Evolutionary conservation across 2,113 vertebrate species (phyloP).

Genomic region (Archilochus colubris): DNA sequence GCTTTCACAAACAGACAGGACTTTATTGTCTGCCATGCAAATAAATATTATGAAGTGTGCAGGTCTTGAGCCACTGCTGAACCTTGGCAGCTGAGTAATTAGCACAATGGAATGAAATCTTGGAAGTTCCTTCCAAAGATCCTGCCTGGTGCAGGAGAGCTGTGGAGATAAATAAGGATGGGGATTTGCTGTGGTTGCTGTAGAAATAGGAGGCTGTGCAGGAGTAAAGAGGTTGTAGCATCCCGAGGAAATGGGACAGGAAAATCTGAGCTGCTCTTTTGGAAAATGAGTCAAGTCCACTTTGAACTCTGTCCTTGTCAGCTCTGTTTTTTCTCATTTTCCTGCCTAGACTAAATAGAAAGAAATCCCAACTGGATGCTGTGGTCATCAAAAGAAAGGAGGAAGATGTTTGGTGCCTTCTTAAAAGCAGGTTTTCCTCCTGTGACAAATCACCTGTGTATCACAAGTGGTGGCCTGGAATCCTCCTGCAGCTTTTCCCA

Average conservation of each 20-base stretch:
- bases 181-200: background rate
- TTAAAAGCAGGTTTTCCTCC: constrained; percentile 13
- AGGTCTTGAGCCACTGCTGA: background rate
- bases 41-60: background rate
- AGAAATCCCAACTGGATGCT: background rate
- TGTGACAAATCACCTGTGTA: background rate
- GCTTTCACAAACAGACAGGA: background rate
- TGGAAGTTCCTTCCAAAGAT: background rate
- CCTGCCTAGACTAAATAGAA: constrained; percentile 4
- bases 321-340: constrained; percentile 21
- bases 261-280: background rate
- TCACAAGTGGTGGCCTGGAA: background rate
- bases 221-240: background rate
- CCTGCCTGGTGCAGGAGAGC: background rate
- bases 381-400: background rate
- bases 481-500: background rate
- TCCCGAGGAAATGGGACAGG: fast-evolving
- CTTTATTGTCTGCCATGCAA: constrained; percentile 42
- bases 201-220: background rate
- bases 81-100: background rate
- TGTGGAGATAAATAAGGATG: background rate
- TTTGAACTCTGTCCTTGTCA: background rate
- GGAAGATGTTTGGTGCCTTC: background rate
- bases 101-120: background rate
- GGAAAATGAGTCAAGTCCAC: background rate